phyloP scores from a whole-genome alignment of 2,888 invertebrate species.

The Drosophila lutescens region DNA sequence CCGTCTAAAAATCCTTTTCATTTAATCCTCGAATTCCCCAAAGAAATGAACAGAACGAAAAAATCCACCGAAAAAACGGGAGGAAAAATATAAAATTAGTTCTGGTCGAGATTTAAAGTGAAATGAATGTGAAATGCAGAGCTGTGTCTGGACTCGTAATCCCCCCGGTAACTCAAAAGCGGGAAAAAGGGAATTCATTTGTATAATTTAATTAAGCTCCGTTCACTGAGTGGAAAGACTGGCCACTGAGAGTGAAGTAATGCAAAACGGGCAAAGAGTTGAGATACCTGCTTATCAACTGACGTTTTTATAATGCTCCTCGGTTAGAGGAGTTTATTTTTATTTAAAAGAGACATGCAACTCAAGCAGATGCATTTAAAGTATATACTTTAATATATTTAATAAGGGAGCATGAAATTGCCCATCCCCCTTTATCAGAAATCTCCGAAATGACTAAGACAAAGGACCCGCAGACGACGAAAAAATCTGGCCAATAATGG shows the following conservation, averaged over 20 bases:
- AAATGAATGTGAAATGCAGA: slow-evolving; percentile 39
- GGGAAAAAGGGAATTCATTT: slow-evolving; percentile 4
- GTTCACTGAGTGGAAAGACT: slow-evolving; percentile 27
- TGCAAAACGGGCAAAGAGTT: slow-evolving; percentile 4
- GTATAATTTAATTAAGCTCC: slow-evolving; percentile 43
- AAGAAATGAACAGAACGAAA: slow-evolving; percentile 7
- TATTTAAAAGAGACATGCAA: slow-evolving; percentile 26
- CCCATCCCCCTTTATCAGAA: background rate
- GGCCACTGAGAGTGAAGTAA: slow-evolving; percentile 1
- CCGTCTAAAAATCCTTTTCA: slow-evolving; percentile 25
- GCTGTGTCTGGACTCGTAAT: slow-evolving; percentile 20
- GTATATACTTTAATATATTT: background rate
- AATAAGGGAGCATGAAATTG: background rate
- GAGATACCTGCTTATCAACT: slow-evolving; percentile 22
- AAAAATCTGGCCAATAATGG: slow-evolving; percentile 51
- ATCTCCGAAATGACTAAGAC: background rate
- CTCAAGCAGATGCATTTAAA: background rate
- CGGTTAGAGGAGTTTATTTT: slow-evolving; percentile 29
- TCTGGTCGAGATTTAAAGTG: slow-evolving; percentile 46
- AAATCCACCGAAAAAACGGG: slow-evolving; percentile 17
- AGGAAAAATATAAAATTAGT: slow-evolving; percentile 50
- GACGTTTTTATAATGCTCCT: slow-evolving; percentile 5
- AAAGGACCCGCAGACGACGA: slow-evolving; percentile 2
- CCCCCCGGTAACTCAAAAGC: slow-evolving; percentile 6
- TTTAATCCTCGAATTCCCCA: slow-evolving; percentile 26